Evolutionary conservation across 2,797 vertebrate genomes (phyloP).

Genomic region (Xenentodon cancila): DNA sequence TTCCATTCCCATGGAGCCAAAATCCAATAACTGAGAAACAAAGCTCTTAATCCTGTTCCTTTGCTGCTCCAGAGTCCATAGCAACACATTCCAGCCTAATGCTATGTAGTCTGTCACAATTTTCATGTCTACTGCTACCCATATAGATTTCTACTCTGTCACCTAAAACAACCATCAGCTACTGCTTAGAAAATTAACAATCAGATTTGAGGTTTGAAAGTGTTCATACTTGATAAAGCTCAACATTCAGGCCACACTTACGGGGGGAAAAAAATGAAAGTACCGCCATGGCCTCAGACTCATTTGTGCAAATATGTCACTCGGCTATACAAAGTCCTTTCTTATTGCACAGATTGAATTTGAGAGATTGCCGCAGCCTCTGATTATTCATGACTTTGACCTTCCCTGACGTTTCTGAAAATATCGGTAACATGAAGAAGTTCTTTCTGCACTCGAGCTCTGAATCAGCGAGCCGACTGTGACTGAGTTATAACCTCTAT

Average conservation of each 20-base stretch:
- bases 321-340: background rate
- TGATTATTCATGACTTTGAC: slow-evolving; percentile 46
- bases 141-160: slow-evolving; percentile 16
- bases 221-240: background rate
- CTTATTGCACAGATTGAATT: slow-evolving; percentile 9
- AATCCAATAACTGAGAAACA: slow-evolving; percentile 70
- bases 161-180: slow-evolving; percentile 30
- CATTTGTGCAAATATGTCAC: too few species aligned
- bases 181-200: slow-evolving; percentile 21
- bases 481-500: slow-evolving; percentile 27
- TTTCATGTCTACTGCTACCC: slow-evolving; percentile 24
- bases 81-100: slow-evolving; percentile 43
- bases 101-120: slow-evolving; percentile 13
- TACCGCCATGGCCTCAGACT: too few species aligned
- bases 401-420: slow-evolving; percentile 16
- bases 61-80: slow-evolving; percentile 42
- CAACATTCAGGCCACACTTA: too few species aligned
- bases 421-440: slow-evolving; percentile 26
- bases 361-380: slow-evolving; percentile 20
- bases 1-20: slow-evolving; percentile 59
- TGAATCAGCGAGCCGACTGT: slow-evolving; percentile 20
- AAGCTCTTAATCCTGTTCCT: slow-evolving; percentile 60
- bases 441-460: slow-evolving; percentile 15
- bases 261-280: too few species aligned
- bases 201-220: slow-evolving; percentile 8